A percentile compares a stretch with the other conserved stretches of the same genome.
Evolutionary conservation across 2,888 invertebrate genomes (phyloP).

Genomic region (Parnassius glacialis): DNA sequence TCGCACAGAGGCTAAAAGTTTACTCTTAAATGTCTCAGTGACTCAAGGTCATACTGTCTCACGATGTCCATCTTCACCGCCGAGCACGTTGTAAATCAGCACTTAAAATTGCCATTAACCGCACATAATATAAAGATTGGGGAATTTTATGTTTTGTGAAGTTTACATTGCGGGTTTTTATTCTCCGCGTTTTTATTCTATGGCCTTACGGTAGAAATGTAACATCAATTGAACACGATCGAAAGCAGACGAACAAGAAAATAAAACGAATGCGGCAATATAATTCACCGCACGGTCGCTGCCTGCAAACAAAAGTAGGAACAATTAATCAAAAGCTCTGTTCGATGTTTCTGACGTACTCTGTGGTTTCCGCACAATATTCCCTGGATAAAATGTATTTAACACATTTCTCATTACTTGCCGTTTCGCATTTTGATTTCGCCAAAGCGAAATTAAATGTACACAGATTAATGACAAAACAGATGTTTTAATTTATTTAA

Average conservation of each 20-base stretch:
- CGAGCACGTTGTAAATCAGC: no score
- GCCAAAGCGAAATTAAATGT: background rate
- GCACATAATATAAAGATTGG: no score
- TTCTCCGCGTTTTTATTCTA: no score
- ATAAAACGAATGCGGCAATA: slow-evolving; percentile 13
- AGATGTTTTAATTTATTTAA: no score
- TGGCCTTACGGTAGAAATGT: slow-evolving; percentile 39
- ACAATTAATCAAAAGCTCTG: slow-evolving; percentile 20
- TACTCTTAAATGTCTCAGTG: no score
- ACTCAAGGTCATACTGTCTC: no score
- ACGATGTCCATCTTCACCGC: no score
- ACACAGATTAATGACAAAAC: no score
- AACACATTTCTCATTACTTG: slow-evolving; percentile 10
- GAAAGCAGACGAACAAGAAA: slow-evolving; percentile 23
- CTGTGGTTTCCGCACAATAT: slow-evolving; percentile 2
- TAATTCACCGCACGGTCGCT: slow-evolving; percentile 17
- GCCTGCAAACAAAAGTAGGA: slow-evolving; percentile 16
- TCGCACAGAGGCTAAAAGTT: no score
- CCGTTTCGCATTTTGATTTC: slow-evolving; percentile 7
- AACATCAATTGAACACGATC: slow-evolving; percentile 32
- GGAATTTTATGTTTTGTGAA: no score
- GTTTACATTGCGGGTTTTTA: no score
- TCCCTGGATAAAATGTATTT: slow-evolving; percentile 10
- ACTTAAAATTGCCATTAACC: no score
- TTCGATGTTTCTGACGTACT: slow-evolving; percentile 20